Conservation (phyloP, 2,888 invertebrate genomes). For the Gymnosoma rotundatum region DNA sequence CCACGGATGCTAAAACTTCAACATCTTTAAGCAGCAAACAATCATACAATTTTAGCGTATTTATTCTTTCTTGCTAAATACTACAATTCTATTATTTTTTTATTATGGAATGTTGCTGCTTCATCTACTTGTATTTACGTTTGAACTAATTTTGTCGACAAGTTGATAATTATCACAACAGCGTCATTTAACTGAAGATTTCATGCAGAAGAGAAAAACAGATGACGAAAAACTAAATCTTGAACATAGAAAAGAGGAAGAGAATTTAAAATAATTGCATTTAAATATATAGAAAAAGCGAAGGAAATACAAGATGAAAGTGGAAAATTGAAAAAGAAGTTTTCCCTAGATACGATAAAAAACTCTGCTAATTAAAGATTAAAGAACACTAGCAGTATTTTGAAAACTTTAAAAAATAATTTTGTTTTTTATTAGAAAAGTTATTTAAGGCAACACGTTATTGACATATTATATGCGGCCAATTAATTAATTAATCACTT, state of each 20-base stretch:
- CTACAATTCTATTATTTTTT: conserved; percentile 10
- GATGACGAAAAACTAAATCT: conserved; percentile 18
- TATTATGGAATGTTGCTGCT: conserved; percentile 1
- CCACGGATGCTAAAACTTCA: neutral
- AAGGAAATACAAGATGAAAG: conserved; percentile 59
- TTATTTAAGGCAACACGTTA: too few species aligned
- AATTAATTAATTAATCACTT: too few species aligned
- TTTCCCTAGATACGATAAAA: conserved; percentile 22
- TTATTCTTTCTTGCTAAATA: conserved; percentile 7
- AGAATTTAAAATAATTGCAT: conserved; percentile 67
- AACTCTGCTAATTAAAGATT: conserved; percentile 37
- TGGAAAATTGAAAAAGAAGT: conserved; percentile 11
- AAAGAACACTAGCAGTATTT: neutral
- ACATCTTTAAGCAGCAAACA: conserved; percentile 22
- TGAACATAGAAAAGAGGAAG: conserved; percentile 31
- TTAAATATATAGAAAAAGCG: conserved; percentile 53
- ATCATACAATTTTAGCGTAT: conserved; percentile 19
- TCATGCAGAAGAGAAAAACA: neutral
- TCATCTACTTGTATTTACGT: conserved; percentile 49
- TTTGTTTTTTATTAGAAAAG: too few species aligned
- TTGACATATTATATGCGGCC: too few species aligned
- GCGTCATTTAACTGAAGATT: conserved; percentile 25
- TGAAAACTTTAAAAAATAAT: neutral
- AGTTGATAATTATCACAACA: conserved; percentile 69
- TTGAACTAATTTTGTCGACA: conserved; percentile 69